Evolutionary conservation across 2,113 vertebrate genomes (phyloP).

Genomic region (Chiloscyllium plagiosum): DNA sequence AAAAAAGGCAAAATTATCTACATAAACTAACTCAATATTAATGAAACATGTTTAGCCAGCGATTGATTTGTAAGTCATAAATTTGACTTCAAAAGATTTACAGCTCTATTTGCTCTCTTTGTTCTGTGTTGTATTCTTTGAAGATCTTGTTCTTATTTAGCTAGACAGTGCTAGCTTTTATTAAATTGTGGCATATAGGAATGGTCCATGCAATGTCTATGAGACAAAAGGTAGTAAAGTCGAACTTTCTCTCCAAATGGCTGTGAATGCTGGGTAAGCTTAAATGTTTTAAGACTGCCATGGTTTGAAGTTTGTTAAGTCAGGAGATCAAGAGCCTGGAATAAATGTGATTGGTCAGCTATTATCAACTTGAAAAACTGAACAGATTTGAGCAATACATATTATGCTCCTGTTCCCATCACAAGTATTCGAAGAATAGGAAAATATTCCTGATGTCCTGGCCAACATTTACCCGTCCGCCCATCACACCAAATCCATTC

Average conservation of each 20-base stretch:
- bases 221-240: neutral
- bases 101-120: neutral
- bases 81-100: slow-evolving; percentile 14
- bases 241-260: neutral
- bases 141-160: neutral
- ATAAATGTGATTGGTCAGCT: neutral
- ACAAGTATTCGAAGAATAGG: neutral
- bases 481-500: neutral
- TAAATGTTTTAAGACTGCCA: neutral
- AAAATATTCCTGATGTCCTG: neutral
- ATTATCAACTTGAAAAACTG: neutral
- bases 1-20: neutral
- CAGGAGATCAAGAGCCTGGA: neutral
- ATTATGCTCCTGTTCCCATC: neutral
- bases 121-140: neutral
- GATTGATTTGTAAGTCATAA: neutral
- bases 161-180: neutral
- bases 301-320: neutral
- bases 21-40: neutral
- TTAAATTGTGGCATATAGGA: neutral
- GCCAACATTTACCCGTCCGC: neutral
- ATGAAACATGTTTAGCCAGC: neutral
- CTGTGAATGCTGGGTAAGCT: neutral
- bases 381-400: neutral
- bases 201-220: neutral